Percentiles rank a stretch among this genome's conserved stretches.
These are phyloP conservation scores for Arrhamphus sclerolepis DNA, from an alignment of 2,797 vertebrate genomes.

Conservation along the genomic window DNA sequence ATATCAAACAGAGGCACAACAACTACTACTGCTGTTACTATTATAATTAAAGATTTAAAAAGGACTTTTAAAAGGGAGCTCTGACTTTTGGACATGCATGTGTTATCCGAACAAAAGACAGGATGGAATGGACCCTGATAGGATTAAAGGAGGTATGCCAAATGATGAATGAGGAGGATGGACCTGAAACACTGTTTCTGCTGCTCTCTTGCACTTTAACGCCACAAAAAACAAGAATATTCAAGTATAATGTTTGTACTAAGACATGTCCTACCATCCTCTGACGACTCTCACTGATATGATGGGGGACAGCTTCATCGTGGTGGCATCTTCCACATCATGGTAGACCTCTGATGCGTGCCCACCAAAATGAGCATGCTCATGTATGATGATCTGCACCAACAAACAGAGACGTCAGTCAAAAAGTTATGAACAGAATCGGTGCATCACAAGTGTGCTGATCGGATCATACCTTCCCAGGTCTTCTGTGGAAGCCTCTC, in stretches of 20 bases:
- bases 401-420: not conserved
- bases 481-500: slow-evolving; percentile 88
- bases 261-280: slow-evolving; percentile 87
- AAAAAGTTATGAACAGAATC: no score
- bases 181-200: no score
- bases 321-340: slow-evolving; percentile 85
- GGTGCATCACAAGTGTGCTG: not conserved
- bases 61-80: no score
- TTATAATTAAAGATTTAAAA: no score
- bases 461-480: slow-evolving; percentile 89
- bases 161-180: no score
- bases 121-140: no score
- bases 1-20: no score
- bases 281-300: slow-evolving; percentile 88
- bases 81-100: no score
- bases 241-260: not conserved
- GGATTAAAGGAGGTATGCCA: no score
- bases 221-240: not conserved
- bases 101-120: no score
- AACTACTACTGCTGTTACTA: no score
- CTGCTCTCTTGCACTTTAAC: no score
- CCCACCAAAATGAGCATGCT: slow-evolving; percentile 79
- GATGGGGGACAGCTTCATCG: slow-evolving; percentile 85
- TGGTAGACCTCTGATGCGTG: slow-evolving; percentile 82
- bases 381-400: slow-evolving; percentile 87